Evolutionary conservation across 2,113 vertebrate species (phyloP).

Genomic region (Peromyscus leucopus): DNA sequence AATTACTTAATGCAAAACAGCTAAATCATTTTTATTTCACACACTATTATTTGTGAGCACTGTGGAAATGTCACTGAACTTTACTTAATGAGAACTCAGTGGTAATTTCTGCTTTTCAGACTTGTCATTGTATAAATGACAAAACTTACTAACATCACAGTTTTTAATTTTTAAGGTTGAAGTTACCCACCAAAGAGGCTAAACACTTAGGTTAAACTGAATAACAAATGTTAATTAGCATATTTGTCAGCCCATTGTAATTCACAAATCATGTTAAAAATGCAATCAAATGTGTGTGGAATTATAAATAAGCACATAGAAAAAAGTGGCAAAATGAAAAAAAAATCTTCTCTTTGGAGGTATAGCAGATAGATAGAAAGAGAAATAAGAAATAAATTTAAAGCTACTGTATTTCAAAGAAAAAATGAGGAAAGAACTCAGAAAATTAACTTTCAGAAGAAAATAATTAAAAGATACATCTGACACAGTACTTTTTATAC

Average conservation of each 20-base stretch:
- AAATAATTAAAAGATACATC: neutral
- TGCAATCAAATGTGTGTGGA: neutral
- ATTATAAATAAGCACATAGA: neutral
- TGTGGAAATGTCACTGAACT: neutral
- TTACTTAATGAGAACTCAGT: neutral
- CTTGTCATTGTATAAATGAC: neutral
- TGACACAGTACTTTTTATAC: neutral
- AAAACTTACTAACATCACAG: neutral
- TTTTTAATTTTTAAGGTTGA: neutral
- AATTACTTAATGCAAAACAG: neutral
- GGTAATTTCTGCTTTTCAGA: neutral
- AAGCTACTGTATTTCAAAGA: neutral
- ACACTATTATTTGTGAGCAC: neutral
- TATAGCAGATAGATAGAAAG: neutral
- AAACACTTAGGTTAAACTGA: neutral
- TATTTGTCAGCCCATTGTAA: neutral
- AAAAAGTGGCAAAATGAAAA: neutral
- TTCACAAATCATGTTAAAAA: neutral
- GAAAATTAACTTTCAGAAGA: neutral
- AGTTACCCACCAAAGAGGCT: neutral
- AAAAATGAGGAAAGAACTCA: neutral
- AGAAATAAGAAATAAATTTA: constrained; percentile 1
- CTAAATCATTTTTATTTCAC: neutral
- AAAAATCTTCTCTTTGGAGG: neutral
- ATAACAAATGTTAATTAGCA: neutral